Base-by-base conservation (phyloP, 1,140 invertebrate genomes). In the Drosophila eugracilis region DNA sequence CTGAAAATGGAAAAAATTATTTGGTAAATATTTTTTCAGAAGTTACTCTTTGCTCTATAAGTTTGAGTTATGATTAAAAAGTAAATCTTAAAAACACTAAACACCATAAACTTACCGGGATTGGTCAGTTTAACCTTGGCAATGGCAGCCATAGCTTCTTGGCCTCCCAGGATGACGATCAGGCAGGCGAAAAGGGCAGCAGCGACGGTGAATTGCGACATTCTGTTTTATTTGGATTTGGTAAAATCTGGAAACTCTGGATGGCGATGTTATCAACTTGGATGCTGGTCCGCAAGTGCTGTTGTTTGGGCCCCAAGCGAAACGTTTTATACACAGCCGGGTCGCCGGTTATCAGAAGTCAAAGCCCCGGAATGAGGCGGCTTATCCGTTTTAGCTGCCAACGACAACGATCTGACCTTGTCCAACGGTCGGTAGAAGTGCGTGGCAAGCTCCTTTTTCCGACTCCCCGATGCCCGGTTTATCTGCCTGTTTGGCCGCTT, bases 401-500 rank as follows among this genome's bases (percentile, higher is more conserved):
- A 32, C 30, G 50, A 62, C 50, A 28, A 24, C 48, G 45, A 60
- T 63, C 67, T 86, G 81, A 86, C 81, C 81, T 86, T 81, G 70
- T 83, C 70, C 70, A 71, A 66, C 47, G 52, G 52, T 53, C 53
- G 22, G 37, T n/a, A n/a, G n/a, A n/a, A n/a, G n/a, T n/a, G n/a
- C n/a, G n/a, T n/a, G 28, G 32, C 32, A 14, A 48, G 60, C 70
- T 84, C 79, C 67, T 67, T 62, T 54, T 66, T 34, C 57, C 67
- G 45, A 47, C 57, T 21, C 30, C 14, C 41, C 36, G 12, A 9
- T 12, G 5, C 52, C 72, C 59, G 54, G 65, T 66, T 78, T 73
- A 69, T 78, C 78, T 88, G 83, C 78, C 83, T 75, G 83, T 88
- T 86, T 86, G 78, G 65, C 37, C 7, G 44, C 83, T 86, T 86